phyloP scores from a whole-genome alignment of 2,888 invertebrate genomes.

The Caenorhabditis drosophilae region DNA sequence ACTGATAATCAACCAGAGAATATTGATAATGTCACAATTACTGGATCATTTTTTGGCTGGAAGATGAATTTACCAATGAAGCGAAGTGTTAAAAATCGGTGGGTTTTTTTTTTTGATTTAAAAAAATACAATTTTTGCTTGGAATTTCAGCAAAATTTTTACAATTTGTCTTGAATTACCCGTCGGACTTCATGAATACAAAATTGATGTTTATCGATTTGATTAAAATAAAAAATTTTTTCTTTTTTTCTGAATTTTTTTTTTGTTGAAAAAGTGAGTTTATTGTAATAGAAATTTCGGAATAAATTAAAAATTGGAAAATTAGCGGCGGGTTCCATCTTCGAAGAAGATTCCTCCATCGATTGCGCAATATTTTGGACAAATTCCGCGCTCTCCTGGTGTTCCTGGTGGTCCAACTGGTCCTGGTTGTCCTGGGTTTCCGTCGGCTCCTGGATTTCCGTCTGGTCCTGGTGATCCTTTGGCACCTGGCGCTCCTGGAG shows the following conservation, averaged over 20 bases:
- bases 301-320: not conserved
- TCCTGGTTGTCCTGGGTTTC: conserved; percentile 48
- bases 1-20: conserved; percentile 9
- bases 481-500: conserved; percentile 43
- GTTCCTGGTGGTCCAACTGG: conserved; percentile 46
- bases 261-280: no score
- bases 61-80: conserved; percentile 30
- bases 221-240: conserved; percentile 5
- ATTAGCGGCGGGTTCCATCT: conserved; percentile 43
- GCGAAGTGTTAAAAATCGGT: not conserved
- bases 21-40: conserved; percentile 16
- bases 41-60: conserved; percentile 37
- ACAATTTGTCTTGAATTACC: conserved; percentile 18
- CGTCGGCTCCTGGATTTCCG: conserved; percentile 48
- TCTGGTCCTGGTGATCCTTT: conserved; percentile 50
- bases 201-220: conserved; percentile 22
- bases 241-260: no score
- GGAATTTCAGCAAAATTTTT: conserved; percentile 3
- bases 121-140: no score
- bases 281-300: not conserved
- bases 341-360: conserved; percentile 55
- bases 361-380: conserved; percentile 48
- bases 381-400: conserved; percentile 52
- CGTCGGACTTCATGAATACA: conserved; percentile 23
- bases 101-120: no score